A percentile compares a stretch with the other conserved stretches of the same genome.
Conservation (phyloP, 2,888 invertebrate genomes). For the Hanleya hanleyi region DNA sequence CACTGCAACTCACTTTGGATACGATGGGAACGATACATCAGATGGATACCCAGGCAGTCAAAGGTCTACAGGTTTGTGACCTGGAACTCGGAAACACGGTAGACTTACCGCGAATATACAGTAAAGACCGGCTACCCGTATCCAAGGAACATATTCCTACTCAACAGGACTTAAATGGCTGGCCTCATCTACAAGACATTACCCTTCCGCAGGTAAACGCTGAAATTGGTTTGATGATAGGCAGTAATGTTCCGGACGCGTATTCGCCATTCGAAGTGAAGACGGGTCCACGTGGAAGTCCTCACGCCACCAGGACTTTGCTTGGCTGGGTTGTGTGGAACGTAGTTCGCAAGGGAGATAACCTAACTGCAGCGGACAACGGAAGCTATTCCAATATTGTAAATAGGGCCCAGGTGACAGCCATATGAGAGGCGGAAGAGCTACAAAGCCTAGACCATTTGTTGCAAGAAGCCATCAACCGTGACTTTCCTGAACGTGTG, state of each 20-base stretch:
- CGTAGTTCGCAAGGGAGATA: neutral
- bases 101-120: conserved; percentile 25
- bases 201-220: conserved; percentile 18
- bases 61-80: conserved; percentile 17
- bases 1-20: neutral
- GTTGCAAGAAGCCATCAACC: neutral
- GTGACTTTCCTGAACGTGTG: neutral
- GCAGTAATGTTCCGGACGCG: conserved; percentile 24
- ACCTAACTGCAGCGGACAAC: neutral
- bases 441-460: neutral
- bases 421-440: neutral
- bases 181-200: conserved; percentile 27
- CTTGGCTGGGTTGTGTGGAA: conserved; percentile 28
- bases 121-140: conserved; percentile 29
- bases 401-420: neutral
- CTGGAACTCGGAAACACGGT: conserved; percentile 8
- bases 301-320: conserved; percentile 19
- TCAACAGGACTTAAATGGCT: conserved; percentile 20
- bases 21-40: neutral
- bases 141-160: conserved; percentile 21
- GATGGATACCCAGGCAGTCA: neutral
- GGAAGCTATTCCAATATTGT: no score
- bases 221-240: conserved; percentile 18
- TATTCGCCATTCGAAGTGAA: conserved; percentile 20
- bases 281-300: conserved; percentile 22